Conservation (phyloP, 2,797 vertebrate genomes). For the Clamator glandarius region DNA sequence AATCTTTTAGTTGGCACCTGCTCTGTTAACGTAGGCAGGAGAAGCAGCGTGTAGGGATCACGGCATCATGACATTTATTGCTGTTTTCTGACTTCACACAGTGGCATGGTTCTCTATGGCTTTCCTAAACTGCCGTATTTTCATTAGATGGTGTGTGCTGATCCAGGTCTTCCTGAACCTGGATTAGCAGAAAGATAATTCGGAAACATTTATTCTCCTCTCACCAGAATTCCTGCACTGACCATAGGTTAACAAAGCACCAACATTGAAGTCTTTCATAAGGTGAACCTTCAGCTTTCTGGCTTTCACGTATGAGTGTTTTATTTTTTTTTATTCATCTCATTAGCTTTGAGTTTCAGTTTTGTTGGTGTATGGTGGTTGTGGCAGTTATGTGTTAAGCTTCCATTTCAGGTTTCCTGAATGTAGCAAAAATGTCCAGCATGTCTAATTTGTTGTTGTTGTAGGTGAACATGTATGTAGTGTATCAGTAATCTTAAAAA, state of each 20-base stretch:
- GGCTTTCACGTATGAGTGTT: accelerated
- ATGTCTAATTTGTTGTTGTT: neutral
- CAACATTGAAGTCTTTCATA: neutral
- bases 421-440: neutral
- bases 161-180: no score
- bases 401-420: neutral
- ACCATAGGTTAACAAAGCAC: neutral
- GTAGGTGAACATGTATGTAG: neutral
- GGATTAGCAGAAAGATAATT: no score
- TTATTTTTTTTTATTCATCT: neutral
- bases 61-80: no score
- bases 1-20: no score
- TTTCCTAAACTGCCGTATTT: no score
- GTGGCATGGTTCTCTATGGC: no score
- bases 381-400: neutral
- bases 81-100: no score
- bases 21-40: no score
- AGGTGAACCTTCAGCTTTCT: neutral
- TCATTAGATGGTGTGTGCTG: no score
- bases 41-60: no score
- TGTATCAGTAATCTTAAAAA: neutral
- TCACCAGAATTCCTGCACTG: neutral
- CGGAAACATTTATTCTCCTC: neutral
- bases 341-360: no score
- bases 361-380: neutral